Evolutionary conservation across 2,888 invertebrate genomes (phyloP), one percentile per base, ranked within the genome.

Genomic region (Scaptomyza flava): DNA sequence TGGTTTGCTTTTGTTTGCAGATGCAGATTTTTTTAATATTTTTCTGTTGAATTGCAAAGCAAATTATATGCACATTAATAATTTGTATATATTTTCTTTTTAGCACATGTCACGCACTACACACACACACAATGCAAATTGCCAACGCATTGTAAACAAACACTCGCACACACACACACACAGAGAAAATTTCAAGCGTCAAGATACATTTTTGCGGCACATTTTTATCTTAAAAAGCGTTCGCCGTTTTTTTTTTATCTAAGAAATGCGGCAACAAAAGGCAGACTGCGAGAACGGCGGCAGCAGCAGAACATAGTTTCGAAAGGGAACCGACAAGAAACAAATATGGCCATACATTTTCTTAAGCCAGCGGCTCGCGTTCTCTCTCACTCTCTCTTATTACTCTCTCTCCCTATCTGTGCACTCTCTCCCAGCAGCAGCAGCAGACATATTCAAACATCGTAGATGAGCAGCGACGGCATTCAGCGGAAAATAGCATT

Each of bases 281-380:
- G 73, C 67, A 87, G 83, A 75, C 87, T 78, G 71, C 81, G 58
- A 87, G 82, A 82, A 86, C 88, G 68, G 68, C 81, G 78, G 64
- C 75, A 64, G 60, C 74, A 62, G 60, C 65, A 33, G 61, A 79
- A 80, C 50, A 73, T 62, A 68, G 77, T 72, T 70, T 59, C 47
- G 85, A 87, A 83, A 79, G 85, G 87, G 73, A 87, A 81, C 63
- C 68, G 56, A 79, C 59, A 79, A 77, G 80, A 88, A 84, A 81
- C 77, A 83, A 83, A 83, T 88, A 83, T 83, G 82, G 82, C 82
- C 77, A 88, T 84, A 81, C 85, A 78, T 84, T 84, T 81, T 84
- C 81, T 86, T 80, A 82, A 83, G 88, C 82, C 88, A 81, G 57
- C 65, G 60, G 41, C 63, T 47, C 51, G 36, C 41, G 23, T 17